Evolutionary conservation across 1,140 invertebrate genomes (phyloP).

Genomic region (Glomeris maerens): DNA sequence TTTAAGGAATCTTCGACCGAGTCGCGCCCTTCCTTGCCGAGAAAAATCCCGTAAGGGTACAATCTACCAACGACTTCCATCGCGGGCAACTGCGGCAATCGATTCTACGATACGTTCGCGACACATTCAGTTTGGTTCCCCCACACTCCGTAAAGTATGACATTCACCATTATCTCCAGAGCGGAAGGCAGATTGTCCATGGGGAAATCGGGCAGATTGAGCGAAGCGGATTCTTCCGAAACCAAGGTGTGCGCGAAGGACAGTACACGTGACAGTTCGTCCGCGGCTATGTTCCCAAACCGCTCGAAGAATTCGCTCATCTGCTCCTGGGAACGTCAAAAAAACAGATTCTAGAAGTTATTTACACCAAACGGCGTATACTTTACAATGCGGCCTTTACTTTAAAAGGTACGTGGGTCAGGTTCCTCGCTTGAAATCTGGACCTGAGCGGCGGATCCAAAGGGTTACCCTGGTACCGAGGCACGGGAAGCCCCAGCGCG

Average conservation of each 20-base stretch:
- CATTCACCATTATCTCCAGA: constrained; percentile 55
- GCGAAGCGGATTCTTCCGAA: constrained; percentile 46
- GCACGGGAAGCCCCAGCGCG: constrained; percentile 73
- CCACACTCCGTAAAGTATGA: constrained; percentile 1
- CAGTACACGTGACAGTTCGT: constrained; percentile 51
- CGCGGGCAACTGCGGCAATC: constrained; percentile 45
- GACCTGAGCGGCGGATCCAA: constrained; percentile 89
- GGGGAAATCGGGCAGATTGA: constrained; percentile 80
- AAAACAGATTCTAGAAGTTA: no score
- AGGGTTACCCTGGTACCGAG: constrained; percentile 77
- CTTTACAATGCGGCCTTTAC: constrained; percentile 10
- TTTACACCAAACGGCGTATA: no score
- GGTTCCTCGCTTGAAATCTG: constrained; percentile 80
- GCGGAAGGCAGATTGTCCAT: constrained; percentile 57
- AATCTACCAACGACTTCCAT: constrained; percentile 53
- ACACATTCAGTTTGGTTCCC: background rate
- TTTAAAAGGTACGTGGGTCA: constrained; percentile 38
- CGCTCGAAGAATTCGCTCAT: no score
- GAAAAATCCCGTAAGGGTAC: constrained; percentile 68
- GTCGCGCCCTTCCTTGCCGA: constrained; percentile 52
- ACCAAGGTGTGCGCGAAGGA: constrained; percentile 59
- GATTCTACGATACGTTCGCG: constrained; percentile 42
- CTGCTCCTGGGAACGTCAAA: no score
- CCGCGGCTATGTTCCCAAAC: constrained; percentile 35
- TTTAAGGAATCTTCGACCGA: constrained; percentile 49